phyloP scores from a whole-genome alignment of 2,888 invertebrate genomes.

The Orchesellides sinensis region DNA sequence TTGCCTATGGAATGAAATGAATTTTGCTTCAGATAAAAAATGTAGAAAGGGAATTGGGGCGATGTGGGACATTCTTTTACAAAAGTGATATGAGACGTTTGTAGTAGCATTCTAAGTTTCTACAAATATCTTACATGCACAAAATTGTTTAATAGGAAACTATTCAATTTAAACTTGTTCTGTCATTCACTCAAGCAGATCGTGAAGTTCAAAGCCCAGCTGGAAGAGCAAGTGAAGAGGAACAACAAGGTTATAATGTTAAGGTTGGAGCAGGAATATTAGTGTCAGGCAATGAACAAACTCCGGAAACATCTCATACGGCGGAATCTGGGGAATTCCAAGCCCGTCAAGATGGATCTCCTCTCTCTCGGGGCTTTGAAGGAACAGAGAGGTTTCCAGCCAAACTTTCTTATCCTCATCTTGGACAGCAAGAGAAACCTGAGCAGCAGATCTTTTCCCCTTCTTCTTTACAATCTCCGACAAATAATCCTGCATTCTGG shows the following conservation, averaged over 20 bases:
- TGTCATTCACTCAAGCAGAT: no score
- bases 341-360: conserved; percentile 34
- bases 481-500: conserved; percentile 7
- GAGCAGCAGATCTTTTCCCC: conserved; percentile 11
- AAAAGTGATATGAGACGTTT: no score
- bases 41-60: no score
- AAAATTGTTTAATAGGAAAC: no score
- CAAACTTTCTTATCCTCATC: conserved; percentile 2
- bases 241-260: conserved; percentile 33
- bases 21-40: no score
- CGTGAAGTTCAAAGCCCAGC: background rate
- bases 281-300: conserved; percentile 23
- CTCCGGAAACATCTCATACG: background rate
- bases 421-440: conserved; percentile 18
- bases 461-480: conserved; percentile 2
- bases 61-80: no score
- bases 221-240: background rate
- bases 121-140: no score
- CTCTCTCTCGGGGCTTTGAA: conserved; percentile 3
- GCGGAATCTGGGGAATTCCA: background rate
- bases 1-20: no score
- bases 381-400: conserved; percentile 16
- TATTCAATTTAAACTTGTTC: no score
- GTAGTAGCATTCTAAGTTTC: no score
- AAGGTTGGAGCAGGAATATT: conserved; percentile 49